Evolutionary conservation across 2,888 invertebrate species (phyloP).

Genomic region (Epistrophe grossulariae): DNA sequence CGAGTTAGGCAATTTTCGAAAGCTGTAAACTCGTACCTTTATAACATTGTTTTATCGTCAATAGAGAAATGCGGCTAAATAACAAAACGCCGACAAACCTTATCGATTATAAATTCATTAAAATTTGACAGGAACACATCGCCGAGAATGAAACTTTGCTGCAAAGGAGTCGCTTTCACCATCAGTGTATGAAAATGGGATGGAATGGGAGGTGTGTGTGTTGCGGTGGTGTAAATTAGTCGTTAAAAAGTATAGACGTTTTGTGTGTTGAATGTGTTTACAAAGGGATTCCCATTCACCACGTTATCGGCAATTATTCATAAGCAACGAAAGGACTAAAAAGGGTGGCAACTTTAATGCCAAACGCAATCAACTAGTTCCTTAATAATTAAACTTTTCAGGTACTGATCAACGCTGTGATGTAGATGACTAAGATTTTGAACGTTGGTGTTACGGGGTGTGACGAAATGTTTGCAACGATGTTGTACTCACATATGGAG

Average conservation of each 20-base stretch:
- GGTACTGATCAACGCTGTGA: constrained; percentile 55
- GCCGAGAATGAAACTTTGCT: constrained; percentile 56
- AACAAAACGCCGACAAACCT: constrained; percentile 70
- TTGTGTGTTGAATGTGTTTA: constrained; percentile 40
- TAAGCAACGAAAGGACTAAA: constrained; percentile 69
- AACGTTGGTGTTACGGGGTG: not conserved
- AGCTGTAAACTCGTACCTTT: constrained; percentile 7
- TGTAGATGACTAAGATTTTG: constrained; percentile 4
- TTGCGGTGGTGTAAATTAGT: constrained; percentile 75
- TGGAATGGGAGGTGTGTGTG: constrained; percentile 30
- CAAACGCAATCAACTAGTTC: constrained; percentile 75
- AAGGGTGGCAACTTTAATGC: constrained; percentile 73
- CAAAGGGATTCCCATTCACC: constrained; percentile 70
- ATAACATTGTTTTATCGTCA: constrained; percentile 29
- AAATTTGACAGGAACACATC: constrained; percentile 74
- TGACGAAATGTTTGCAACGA: constrained; percentile 21
- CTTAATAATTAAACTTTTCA: constrained; percentile 74
- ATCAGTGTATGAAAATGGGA: not conserved
- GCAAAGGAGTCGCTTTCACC: constrained; percentile 34
- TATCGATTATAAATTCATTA: constrained; percentile 75
- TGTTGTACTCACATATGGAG: constrained; percentile 4
- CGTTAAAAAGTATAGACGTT: constrained; percentile 61
- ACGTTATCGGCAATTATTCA: constrained; percentile 76
- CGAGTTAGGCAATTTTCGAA: constrained; percentile 62
- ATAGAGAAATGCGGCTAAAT: constrained; percentile 54